A percentile compares a stretch with the other conserved stretches of the same genome.
These are phyloP conservation scores for Echinops telfairi DNA, from an alignment of 2,113 vertebrate genomes.

Conservation along the genomic window DNA sequence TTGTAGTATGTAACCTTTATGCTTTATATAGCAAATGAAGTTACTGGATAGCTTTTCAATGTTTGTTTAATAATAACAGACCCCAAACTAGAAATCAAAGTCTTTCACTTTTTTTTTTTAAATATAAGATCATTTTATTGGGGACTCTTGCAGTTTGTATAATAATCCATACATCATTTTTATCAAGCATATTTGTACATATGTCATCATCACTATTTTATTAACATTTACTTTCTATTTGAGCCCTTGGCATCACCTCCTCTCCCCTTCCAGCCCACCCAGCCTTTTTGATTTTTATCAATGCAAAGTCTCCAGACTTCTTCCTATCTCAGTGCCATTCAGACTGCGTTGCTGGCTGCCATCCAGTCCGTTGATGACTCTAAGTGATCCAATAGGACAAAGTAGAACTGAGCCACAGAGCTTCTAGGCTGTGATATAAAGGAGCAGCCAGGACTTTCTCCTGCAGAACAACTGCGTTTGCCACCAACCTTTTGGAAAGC, in stretches of 20 bases:
- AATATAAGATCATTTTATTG: too few species aligned
- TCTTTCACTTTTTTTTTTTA: not conserved
- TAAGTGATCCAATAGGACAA: not conserved
- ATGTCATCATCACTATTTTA: too few species aligned
- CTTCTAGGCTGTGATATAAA: not conserved
- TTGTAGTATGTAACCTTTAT: not conserved
- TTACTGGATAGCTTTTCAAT: conserved; percentile 34
- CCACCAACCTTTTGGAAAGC: not conserved
- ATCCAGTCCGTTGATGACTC: not conserved
- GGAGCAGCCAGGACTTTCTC: not conserved
- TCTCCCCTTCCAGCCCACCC: too few species aligned
- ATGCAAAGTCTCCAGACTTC: too few species aligned
- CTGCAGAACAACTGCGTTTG: not conserved
- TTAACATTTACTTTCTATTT: too few species aligned
- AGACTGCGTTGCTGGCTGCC: not conserved
- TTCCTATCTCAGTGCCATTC: not conserved
- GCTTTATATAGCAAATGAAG: conserved; percentile 31
- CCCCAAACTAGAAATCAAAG: conserved; percentile 40
- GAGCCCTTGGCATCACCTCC: too few species aligned
- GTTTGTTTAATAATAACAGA: conserved; percentile 43
- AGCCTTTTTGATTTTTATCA: too few species aligned
- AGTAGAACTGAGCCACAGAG: not conserved
- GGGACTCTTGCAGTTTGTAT: too few species aligned
- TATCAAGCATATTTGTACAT: too few species aligned
- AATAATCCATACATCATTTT: too few species aligned